Evolutionary conservation across 2,113 vertebrate genomes (phyloP), one percentile per base, ranked within the genome.

Genomic region (Pelobates fuscus): DNA sequence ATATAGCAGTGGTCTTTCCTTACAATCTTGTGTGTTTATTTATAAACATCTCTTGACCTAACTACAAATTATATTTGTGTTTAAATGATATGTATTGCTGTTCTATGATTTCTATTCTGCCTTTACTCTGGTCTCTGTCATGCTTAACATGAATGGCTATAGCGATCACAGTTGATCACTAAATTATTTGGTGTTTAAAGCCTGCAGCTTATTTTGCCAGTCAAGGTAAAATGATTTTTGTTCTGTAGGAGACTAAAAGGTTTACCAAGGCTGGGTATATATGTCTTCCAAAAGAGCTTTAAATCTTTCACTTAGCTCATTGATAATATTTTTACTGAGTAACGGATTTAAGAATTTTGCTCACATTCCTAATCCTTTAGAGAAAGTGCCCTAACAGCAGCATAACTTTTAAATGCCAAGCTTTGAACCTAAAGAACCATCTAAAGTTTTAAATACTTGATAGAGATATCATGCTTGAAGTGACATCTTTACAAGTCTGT

Each of bases 391-490:
- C 46, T 52, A 37, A 64, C 59, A 37, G 60, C 26, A 44, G 70
- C 43, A 25, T 7, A 24, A 24, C 41, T 63, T 62, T 52, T 37
- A 72, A 72, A 72, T 63, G 43, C 44, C 70, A 72, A 27, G 43
- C 70, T 72, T 72, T 64, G 70, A 72, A 72, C 70, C 60, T 32
- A 54, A 54, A 4, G 26, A 29, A 46, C 63, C 44, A 72, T 17
- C 70, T 54, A 43, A 52, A 58, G 57, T 72, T 63, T 63, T 37
- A 20, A 72, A 72, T 72, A 72, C 43, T 46, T 72, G 59, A 63
- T 72, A 54, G 27, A 72, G 59, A 72, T 54, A 72, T 72, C 59
- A 71, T 20, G 44, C 70, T 52, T 72, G 59, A 64, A 49, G 21
- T 52, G 59, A 37, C 60, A 54, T 32, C 43, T 63, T 63, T 72